Conservation (phyloP, 2,797 vertebrate species). For the Protosalanx chinensis region DNA sequence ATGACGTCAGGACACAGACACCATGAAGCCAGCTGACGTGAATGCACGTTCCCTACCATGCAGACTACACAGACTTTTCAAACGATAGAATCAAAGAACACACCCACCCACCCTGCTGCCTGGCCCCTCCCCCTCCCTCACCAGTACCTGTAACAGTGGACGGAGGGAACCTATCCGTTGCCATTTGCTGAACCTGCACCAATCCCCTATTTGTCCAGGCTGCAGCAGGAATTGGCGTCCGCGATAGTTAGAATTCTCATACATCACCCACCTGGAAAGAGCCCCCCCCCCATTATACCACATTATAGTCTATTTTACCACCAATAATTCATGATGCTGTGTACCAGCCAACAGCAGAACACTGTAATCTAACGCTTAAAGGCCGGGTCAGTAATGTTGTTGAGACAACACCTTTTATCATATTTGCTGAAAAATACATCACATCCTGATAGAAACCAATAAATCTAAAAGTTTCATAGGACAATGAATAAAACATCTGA, state of each 20-base stretch:
- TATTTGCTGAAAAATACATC: too few species aligned
- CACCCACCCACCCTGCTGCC: conserved; percentile 7
- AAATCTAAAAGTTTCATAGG: too few species aligned
- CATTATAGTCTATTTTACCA: too few species aligned
- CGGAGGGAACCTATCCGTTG: conserved; percentile 85
- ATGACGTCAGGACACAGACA: conserved; percentile 20
- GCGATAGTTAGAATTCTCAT: conserved; percentile 83
- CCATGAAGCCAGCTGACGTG: not conserved
- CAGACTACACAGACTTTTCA: not conserved
- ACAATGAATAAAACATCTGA: too few species aligned
- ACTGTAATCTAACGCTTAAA: not conserved
- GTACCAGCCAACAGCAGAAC: too few species aligned
- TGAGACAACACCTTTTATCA: too few species aligned
- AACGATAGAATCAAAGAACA: not conserved
- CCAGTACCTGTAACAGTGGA: conserved; percentile 84
- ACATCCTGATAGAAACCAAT: too few species aligned
- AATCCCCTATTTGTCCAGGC: conserved; percentile 77
- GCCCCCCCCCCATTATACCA: too few species aligned
- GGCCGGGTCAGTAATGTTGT: too few species aligned
- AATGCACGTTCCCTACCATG: not conserved
- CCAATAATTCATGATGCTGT: too few species aligned
- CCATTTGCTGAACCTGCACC: conserved; percentile 75
- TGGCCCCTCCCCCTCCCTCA: not conserved
- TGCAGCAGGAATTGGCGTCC: conserved; percentile 85
- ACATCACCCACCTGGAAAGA: conserved; percentile 85